Percentiles rank a stretch among this genome's conserved stretches.
Evolutionary conservation across 2,888 invertebrate genomes (phyloP).

Genomic region (Drosophila nr. fundita): DNA sequence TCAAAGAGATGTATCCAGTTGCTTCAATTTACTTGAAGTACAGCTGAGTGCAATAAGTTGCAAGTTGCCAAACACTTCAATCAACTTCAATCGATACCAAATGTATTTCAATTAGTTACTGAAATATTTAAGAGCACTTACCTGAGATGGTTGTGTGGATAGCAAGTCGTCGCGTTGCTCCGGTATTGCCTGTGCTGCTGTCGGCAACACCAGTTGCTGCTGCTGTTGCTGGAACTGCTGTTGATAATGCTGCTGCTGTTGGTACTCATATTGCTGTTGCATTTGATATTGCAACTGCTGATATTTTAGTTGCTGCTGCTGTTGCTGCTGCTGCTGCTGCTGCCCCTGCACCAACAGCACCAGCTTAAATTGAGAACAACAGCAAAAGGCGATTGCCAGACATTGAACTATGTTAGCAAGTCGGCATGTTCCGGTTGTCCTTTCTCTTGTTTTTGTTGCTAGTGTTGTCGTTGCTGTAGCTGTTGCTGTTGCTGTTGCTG

Average conservation of each 20-base stretch:
- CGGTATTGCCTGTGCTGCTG: constrained; percentile 35
- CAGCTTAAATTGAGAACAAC: constrained; percentile 61
- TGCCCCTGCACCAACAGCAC: constrained; percentile 50
- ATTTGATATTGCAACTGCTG: constrained; percentile 76
- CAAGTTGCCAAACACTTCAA: constrained; percentile 6
- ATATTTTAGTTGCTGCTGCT: constrained; percentile 70
- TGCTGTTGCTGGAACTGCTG: constrained; percentile 66
- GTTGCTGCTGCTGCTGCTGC: constrained; percentile 54
- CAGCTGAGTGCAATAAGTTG: background rate
- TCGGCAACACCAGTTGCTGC: constrained; percentile 41
- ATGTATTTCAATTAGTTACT: constrained; percentile 23
- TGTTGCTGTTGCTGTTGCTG: constrained; percentile 9
- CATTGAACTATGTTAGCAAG: constrained; percentile 68
- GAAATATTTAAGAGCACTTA: constrained; percentile 34
- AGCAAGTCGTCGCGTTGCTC: constrained; percentile 62
- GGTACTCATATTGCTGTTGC: constrained; percentile 78
- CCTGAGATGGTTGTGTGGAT: constrained; percentile 70
- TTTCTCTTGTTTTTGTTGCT: constrained; percentile 33
- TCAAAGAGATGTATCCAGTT: background rate
- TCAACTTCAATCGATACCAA: constrained; percentile 8
- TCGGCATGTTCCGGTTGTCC: constrained; percentile 33
- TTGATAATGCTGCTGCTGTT: constrained; percentile 74
- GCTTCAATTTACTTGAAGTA: background rate
- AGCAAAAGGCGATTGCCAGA: constrained; percentile 64
- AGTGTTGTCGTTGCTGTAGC: background rate